Evolutionary conservation across 2,888 invertebrate genomes (phyloP), one percentile per base, ranked within the genome.

Genomic region (Acrobasis consociella): DNA sequence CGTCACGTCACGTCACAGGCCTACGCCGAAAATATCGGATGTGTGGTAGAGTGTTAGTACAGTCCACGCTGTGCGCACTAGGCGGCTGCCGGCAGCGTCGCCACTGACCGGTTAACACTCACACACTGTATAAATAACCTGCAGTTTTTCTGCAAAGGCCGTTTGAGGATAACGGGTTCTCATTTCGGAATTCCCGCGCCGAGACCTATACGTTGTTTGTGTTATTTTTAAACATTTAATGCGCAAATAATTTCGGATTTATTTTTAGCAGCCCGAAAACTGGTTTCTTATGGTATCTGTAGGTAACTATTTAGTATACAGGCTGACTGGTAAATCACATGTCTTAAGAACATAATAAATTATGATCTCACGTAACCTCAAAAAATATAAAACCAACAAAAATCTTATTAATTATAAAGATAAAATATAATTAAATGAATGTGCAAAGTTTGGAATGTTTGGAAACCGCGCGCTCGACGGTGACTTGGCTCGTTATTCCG

Each of bases 71-170:
- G 56, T 46, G 11, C 1, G 37, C 42, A 13, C 17, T 17, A 13
- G 13, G 11, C 42, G 17, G n/a, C 13, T 22, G 56, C 42, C 42
- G 39, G 55, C 38, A 38, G 53, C 49, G 17, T 55, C 42, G 56
- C 39, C 42, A 56, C 42, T 46, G 56, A 22, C 42, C 16, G 17
- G 16, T 56, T 42, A 22, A 38, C 37, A 31, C 38, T 7, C 13
- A 9, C 38, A 53, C 37, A 15, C 55, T 39, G 16, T 55, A 55
- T 55, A 55, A 55, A 55, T 39, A 55, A 55, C 39, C 55, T 39
- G 55, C 55, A 55, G 46, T 46, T 55, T 55, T 55, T 38, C 15
- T 53, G 37, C 53, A 39, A 55, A 55, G 55, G 39, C 39, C 55
- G 38, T 55, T 39, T 55, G 16, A 17, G 39, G 55, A 55, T 55